Conservation (phyloP, 2,888 invertebrate species). For the Drosophila paracracens region DNA sequence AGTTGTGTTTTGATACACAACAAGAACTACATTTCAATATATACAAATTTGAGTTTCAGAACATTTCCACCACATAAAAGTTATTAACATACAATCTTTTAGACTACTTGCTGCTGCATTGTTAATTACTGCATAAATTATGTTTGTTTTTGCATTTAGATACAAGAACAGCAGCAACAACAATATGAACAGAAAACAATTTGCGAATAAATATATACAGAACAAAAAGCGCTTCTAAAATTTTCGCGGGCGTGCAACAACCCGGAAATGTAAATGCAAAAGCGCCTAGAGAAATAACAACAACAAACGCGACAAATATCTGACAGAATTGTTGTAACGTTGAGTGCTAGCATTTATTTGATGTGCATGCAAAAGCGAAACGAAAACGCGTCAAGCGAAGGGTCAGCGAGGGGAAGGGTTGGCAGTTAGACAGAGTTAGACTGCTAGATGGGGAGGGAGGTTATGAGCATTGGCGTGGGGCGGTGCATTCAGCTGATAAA, state of each 20-base stretch:
- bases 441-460: not conserved
- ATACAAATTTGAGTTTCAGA: not conserved
- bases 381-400: slow-evolving; percentile 60
- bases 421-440: not conserved
- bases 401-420: slow-evolving; percentile 3
- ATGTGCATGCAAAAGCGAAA: slow-evolving; percentile 75
- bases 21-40: not conserved
- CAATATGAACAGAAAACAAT: slow-evolving; percentile 14
- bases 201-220: slow-evolving; percentile 16
- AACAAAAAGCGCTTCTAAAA: slow-evolving; percentile 16
- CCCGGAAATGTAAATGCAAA: slow-evolving; percentile 70
- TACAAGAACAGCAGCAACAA: slow-evolving; percentile 8
- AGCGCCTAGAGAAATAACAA: slow-evolving; percentile 17
- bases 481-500: slow-evolving; percentile 61
- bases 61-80: not conserved
- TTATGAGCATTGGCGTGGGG: not conserved
- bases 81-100: not conserved
- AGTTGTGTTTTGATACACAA: not conserved
- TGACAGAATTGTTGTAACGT: slow-evolving; percentile 49
- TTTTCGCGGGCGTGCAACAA: slow-evolving; percentile 45
- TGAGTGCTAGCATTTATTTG: slow-evolving; percentile 65
- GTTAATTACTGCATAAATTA: slow-evolving; percentile 52
- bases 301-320: slow-evolving; percentile 50
- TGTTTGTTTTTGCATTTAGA: slow-evolving; percentile 41
- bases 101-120: slow-evolving; percentile 24